Evolutionary conservation across 2,113 vertebrate genomes (phyloP), one percentile per base, ranked within the genome.

Genomic region (Macroglossus sobrinus): DNA sequence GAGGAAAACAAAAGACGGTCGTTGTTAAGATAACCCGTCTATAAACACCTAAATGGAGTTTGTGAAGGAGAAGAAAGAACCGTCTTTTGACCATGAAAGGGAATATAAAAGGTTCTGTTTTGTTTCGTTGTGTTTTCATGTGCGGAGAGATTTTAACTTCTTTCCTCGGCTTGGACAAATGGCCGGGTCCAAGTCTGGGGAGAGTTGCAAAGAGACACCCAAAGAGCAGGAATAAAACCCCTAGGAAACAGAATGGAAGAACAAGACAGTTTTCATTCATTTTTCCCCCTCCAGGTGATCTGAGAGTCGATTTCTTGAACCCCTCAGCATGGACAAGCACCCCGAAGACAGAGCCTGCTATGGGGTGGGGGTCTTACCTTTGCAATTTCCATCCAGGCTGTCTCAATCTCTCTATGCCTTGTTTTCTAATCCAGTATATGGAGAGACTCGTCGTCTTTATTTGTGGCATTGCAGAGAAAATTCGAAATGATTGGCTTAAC

Each of bases 111-210:
- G 57, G 84, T 63, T 76, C 88, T 55, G 81, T 79, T 84, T 96
- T 50, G 50, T 50, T 97, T 96, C 94, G 96, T 91, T 97, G 96
- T 95, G 96, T 91, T 95, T 86, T 75, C 80, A 86, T 9, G 91
- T 80, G 92, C 35, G 8, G 82, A 89, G 93, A 81, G 95, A 93
- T 91, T 86, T 96, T 93, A 72, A 75, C 91, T 40, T 72, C 92
- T 90, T 69, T 81, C 57, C 89, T 45, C 72, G 15, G 53, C 35
- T 40, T 53, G 66, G 63, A 45, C 84, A 97, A 91, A 85, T 43
- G 84, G 72, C 74, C 72, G 11, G 61, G 92, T 24, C 64, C 74
- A 50, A 6, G 43, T 84, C 78, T 92, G 89, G n/a, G 10, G 33
- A 78, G 66, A 43, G 45, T 78, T 79, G 79, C 94, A 87, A 61